These are phyloP conservation scores for Caenorhabditis doughertyi DNA, from an alignment of 2,888 invertebrate species.

Conservation along the genomic window DNA sequence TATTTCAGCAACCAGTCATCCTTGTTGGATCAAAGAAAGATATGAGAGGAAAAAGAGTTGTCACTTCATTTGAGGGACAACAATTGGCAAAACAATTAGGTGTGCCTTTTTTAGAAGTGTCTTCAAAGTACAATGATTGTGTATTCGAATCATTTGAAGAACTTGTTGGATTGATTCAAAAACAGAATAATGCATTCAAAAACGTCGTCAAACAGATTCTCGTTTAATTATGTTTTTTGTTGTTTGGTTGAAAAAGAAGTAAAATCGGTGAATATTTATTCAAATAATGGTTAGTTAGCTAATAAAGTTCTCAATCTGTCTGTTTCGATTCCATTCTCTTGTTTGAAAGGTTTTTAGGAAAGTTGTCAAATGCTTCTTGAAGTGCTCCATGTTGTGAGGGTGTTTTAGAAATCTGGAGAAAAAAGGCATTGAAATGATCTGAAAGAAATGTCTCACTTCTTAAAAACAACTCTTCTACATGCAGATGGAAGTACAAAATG, in stretches of 20 bases:
- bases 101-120: constrained; percentile 69
- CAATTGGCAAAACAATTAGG: constrained; percentile 55
- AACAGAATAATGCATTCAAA: constrained; percentile 46
- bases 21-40: constrained; percentile 68
- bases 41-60: constrained; percentile 58
- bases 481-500: constrained; percentile 52
- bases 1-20: constrained; percentile 62
- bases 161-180: constrained; percentile 55
- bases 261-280: constrained; percentile 30
- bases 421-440: neutral
- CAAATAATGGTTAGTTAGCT: constrained; percentile 21
- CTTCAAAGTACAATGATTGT: constrained; percentile 67
- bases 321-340: constrained; percentile 42
- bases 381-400: constrained; percentile 46
- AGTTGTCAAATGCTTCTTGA: constrained; percentile 42
- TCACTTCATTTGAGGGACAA: constrained; percentile 65
- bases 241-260: neutral
- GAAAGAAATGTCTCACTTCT: constrained; percentile 30
- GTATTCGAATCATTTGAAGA: constrained; percentile 66
- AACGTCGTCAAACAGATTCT: constrained; percentile 35
- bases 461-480: constrained; percentile 28
- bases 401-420: constrained; percentile 52
- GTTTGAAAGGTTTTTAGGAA: constrained; percentile 9
- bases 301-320: constrained; percentile 25
- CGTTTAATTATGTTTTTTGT: constrained; percentile 17